A percentile compares a stretch with the other conserved stretches of the same genome.
Evolutionary conservation across 1,140 invertebrate genomes (phyloP).

Genomic region (Atta texana): DNA sequence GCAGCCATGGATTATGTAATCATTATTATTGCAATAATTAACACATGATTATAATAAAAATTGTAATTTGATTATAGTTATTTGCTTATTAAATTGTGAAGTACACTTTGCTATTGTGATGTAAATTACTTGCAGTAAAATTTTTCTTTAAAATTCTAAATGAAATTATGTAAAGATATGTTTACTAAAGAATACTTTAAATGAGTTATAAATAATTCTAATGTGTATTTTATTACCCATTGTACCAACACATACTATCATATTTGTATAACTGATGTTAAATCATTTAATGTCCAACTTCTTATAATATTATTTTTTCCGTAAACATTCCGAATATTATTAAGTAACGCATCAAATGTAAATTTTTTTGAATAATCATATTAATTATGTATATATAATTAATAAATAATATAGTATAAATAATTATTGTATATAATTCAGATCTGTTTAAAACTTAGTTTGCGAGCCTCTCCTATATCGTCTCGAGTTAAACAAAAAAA

Average conservation of each 20-base stretch:
- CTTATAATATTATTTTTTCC: neutral
- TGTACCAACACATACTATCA: neutral
- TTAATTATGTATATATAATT: neutral
- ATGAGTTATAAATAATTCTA: neutral
- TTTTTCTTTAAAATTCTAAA: conserved; percentile 23
- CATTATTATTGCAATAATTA: conserved; percentile 18
- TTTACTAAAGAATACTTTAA: neutral
- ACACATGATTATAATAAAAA: conserved; percentile 38
- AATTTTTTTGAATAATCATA: neutral
- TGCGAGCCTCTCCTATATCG: too few relatives aligned
- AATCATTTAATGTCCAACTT: neutral
- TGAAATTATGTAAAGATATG: conserved; percentile 9
- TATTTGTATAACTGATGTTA: neutral
- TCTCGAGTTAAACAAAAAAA: too few relatives aligned
- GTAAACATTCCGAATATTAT: neutral
- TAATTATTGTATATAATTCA: neutral
- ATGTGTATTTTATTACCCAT: neutral
- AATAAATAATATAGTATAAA: neutral
- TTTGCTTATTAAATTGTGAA: conserved; percentile 4
- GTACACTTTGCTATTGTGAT: neutral
- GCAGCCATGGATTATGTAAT: neutral
- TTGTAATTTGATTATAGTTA: neutral
- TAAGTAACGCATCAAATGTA: neutral
- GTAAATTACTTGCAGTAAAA: conserved; percentile 12
- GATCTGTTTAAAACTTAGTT: too few relatives aligned